Conservation (phyloP, 2,888 invertebrate genomes). For the Parthenolecanium corni region DNA sequence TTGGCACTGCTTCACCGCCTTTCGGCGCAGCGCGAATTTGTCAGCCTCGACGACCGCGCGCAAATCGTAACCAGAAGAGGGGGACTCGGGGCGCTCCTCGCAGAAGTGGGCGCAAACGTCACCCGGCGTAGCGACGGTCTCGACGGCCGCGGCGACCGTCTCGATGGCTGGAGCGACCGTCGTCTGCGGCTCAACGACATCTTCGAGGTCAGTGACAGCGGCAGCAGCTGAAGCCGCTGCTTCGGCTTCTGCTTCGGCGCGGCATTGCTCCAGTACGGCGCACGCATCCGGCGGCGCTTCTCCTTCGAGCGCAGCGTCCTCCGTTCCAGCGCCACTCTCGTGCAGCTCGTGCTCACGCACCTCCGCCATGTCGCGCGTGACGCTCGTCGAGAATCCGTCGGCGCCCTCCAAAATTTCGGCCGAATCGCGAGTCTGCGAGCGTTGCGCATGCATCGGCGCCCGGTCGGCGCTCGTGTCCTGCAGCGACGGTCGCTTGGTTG, state of each 20-base stretch:
- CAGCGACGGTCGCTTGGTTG: background rate
- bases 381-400: background rate
- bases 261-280: background rate
- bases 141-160: background rate
- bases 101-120: conserved; percentile 3
- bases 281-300: background rate
- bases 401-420: conserved; percentile 4
- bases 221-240: background rate
- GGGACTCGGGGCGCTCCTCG: conserved; percentile 2
- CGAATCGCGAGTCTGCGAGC: background rate
- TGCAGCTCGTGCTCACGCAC: background rate
- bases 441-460: background rate
- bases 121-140: conserved; percentile 7
- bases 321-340: too few relatives aligned
- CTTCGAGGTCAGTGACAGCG: background rate
- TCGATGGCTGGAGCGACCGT: background rate
- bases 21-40: background rate
- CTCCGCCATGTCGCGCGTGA: conserved; percentile 8
- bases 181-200: background rate
- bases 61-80: background rate
- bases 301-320: background rate
- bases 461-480: background rate
- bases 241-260: background rate
- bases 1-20: background rate
- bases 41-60: background rate